Conservation (phyloP, 1,140 invertebrate genomes). For the Holotrichia oblita region DNA sequence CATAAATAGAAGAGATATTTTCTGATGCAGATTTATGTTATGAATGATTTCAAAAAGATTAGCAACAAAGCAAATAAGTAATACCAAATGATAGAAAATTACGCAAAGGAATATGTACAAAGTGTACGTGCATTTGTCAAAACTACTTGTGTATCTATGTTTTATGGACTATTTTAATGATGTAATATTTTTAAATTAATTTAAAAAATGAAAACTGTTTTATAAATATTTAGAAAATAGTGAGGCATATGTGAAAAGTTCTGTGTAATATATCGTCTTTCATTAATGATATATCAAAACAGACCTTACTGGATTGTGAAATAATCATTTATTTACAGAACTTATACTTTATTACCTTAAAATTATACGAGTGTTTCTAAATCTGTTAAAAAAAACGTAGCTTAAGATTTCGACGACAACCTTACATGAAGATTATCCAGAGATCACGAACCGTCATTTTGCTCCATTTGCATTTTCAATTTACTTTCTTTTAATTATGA, state of each 20-base stretch:
- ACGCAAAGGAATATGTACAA: background rate
- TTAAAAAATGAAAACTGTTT: background rate
- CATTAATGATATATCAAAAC: too few species aligned
- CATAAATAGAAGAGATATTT: slow-evolving; percentile 26
- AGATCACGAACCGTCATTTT: too few species aligned
- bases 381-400: too few species aligned
- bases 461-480: too few species aligned
- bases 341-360: too few species aligned
- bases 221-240: background rate
- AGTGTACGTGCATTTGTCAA: background rate
- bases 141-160: background rate
- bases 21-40: background rate
- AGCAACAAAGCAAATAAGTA: slow-evolving; percentile 22
- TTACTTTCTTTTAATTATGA: too few species aligned
- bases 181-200: slow-evolving; percentile 1
- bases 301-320: too few species aligned
- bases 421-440: too few species aligned
- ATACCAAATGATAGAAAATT: slow-evolving; percentile 16
- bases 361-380: too few species aligned
- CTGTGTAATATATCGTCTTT: too few species aligned
- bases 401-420: too few species aligned
- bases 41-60: background rate
- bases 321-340: too few species aligned
- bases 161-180: background rate
- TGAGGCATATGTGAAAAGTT: background rate